Percentiles rank a stretch among this genome's conserved stretches.
These are phyloP conservation scores for Gopherus flavomarginatus DNA, from an alignment of 2,113 vertebrate species.

Conservation along the genomic window DNA sequence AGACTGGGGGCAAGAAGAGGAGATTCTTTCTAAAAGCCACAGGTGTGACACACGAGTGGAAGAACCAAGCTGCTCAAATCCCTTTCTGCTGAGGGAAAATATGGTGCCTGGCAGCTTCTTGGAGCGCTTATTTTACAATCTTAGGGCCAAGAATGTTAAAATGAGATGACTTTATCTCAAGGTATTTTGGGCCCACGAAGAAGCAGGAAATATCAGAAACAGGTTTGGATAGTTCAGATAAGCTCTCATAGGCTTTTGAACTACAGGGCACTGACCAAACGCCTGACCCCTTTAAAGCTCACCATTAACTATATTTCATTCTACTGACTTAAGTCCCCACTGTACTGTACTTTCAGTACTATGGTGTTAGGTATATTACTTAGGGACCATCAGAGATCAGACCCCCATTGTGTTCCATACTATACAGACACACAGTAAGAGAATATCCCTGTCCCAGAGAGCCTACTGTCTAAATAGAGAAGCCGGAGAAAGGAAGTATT, in stretches of 20 bases:
- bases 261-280: neutral
- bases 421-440: neutral
- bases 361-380: neutral
- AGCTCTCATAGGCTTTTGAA: neutral
- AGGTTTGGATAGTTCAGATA: rapidly evolving
- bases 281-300: neutral
- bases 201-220: neutral
- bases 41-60: neutral
- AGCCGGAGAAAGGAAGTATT: neutral
- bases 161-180: rapidly evolving
- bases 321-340: neutral
- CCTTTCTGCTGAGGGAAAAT: neutral
- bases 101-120: neutral
- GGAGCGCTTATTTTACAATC: rapidly evolving
- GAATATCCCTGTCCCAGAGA: neutral
- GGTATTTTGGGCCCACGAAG: rapidly evolving
- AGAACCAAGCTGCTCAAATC: neutral
- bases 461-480: rapidly evolving
- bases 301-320: neutral
- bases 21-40: neutral
- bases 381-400: neutral
- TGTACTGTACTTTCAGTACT: rapidly evolving
- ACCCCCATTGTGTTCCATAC: neutral
- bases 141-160: neutral
- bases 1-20: neutral